phyloP scores from a whole-genome alignment of 2,888 invertebrate species.

The Tipula helvola region DNA sequence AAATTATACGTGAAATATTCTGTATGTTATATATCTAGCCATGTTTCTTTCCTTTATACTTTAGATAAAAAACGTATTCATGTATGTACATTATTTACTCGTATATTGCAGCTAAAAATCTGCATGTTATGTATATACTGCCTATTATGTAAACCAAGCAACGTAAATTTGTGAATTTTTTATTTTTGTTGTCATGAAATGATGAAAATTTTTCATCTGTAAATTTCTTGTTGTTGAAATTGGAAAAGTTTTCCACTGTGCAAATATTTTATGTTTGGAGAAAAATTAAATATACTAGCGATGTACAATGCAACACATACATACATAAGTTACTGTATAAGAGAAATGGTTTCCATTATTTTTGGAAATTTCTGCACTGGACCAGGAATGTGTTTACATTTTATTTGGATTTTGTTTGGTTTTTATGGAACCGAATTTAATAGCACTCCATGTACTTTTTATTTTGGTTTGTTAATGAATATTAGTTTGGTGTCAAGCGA shows the following conservation, averaged over 20 bases:
- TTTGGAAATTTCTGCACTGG: no score
- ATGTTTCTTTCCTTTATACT: no score
- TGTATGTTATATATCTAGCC: background rate
- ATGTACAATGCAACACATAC: no score
- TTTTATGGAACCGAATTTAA: no score
- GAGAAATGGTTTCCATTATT: no score
- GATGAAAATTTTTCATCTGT: background rate
- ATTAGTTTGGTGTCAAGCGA: no score
- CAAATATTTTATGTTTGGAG: background rate
- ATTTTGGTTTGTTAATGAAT: no score
- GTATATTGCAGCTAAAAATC: background rate
- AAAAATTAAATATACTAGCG: no score
- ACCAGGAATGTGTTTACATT: no score
- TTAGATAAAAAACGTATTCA: background rate
- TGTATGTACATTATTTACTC: background rate
- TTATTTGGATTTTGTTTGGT: no score
- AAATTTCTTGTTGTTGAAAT: background rate
- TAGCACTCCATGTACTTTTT: no score
- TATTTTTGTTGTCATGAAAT: background rate
- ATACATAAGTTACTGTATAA: no score
- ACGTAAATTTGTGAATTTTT: background rate
- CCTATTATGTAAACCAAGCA: background rate
- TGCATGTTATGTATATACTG: background rate
- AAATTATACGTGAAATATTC: background rate
- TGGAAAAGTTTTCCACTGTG: background rate